Evolutionary conservation across 2,113 vertebrate species (phyloP), one percentile per base, ranked within the genome.

Genomic region (Phylloscopus trochiloides): DNA sequence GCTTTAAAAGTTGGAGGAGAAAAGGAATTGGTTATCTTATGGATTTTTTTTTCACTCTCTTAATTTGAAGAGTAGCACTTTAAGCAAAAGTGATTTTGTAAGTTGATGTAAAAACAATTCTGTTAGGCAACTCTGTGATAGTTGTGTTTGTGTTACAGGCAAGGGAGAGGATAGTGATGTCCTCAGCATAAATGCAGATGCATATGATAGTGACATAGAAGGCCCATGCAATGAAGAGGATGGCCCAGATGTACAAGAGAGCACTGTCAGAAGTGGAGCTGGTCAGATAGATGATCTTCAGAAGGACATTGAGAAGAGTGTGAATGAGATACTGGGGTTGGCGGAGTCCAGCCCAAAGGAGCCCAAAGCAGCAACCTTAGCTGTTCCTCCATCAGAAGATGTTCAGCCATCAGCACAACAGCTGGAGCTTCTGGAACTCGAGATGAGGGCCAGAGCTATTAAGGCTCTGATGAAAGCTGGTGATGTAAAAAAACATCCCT

Each of bases 391-490:
- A 0, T 79, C 97, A 9, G 97, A 97, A 62, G 97, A 98, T 6
- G 94, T 98, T 75, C 98, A 98, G 74, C 99, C 99, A 2, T 99
- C 99, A 9, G 98, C 99, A 43, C 99, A 99, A 88, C 99, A 99
- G 86, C 98, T 99, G 96, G 99, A 99, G 90, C 98, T 99, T 17
- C 98, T 99, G 48, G 99, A 99, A 96, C 95, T 99, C 4, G 99
- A 99, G 91, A 99, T 99, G 99, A 99, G 99, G 82, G 99, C 99
- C 2, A 97, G 99, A 80, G 99, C 99, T 58, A 99, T 99, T 93
- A 99, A 99, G 94, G 99, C 99, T 42, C 97, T 99, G 12, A 99
- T 99, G 99, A 99, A 99, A 97, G 99, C 99, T 82, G 98, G 98
- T 22, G 98, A 99, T 76, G 96, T 97, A 16, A 99, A 98, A 90